A percentile compares a stretch with the other conserved stretches of the same genome.
These are phyloP conservation scores for Chrosomus eos DNA, from an alignment of 2,797 vertebrate genomes.

Conservation along the genomic window DNA sequence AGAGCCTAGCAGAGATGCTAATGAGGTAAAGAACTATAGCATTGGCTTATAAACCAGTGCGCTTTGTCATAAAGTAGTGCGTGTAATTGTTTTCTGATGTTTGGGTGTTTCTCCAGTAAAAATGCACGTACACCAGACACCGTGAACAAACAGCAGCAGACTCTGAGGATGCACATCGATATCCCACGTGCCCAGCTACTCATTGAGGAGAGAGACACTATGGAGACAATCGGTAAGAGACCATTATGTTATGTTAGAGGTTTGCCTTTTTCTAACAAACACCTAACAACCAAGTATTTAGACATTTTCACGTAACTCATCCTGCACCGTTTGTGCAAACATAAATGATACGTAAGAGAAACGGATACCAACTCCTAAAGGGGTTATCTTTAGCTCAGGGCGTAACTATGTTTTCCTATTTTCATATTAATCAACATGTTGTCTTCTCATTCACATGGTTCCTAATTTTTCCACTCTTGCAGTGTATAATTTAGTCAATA, in stretches of 20 bases:
- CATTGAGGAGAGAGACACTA: conserved; percentile 98
- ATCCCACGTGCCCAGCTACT: conserved; percentile 97
- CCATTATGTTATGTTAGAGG: neutral
- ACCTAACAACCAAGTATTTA: neutral
- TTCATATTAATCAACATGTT: neutral
- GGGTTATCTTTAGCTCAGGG: neutral
- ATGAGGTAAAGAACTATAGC: conserved; percentile 89
- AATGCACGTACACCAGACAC: conserved; percentile 96
- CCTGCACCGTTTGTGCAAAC: neutral
- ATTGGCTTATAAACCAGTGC: neutral
- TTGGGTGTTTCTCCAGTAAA: conserved; percentile 80
- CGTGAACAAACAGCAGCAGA: conserved; percentile 96
- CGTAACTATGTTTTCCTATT: neutral
- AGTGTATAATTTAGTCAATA: neutral
- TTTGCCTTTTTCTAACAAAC: neutral
- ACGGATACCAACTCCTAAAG: neutral
- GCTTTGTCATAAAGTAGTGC: neutral
- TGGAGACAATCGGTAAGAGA: conserved; percentile 93
- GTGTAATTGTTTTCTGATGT: neutral
- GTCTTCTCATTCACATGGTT: neutral
- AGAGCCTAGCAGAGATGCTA: conserved; percentile 99
- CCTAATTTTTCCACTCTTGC: neutral
- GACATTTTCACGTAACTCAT: neutral
- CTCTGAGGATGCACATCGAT: conserved; percentile 97
- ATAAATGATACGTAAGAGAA: neutral